Conservation (phyloP, 1,140 invertebrate species). For the Dryas iulia region DNA sequence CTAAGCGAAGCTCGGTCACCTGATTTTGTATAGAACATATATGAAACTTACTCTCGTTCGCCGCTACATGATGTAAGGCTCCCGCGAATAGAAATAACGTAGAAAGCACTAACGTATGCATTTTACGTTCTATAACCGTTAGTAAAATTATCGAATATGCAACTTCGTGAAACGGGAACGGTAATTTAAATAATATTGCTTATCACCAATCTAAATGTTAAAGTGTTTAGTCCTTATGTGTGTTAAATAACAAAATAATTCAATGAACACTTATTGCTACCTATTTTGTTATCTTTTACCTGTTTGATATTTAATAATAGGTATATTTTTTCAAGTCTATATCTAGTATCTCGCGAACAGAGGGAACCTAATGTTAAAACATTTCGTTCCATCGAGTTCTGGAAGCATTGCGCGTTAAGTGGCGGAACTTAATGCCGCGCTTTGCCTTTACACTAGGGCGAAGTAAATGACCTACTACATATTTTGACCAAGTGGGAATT, state of each 20-base stretch:
- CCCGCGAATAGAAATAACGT: not conserved
- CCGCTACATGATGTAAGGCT: not conserved
- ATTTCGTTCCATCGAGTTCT: too few relatives aligned
- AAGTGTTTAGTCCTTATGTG: not conserved
- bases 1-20: too few relatives aligned
- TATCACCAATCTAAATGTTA: not conserved
- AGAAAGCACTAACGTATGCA: conserved; percentile 8
- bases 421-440: too few relatives aligned
- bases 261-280: not conserved
- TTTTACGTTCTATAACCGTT: not conserved
- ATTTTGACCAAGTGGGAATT: too few relatives aligned
- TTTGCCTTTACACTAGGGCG: too few relatives aligned
- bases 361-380: too few relatives aligned
- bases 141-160: not conserved
- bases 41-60: conserved; percentile 18
- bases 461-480: too few relatives aligned
- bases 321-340: too few relatives aligned
- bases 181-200: not conserved
- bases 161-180: not conserved
- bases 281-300: too few relatives aligned
- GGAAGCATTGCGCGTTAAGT: too few relatives aligned
- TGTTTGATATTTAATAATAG: not conserved
- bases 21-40: not conserved
- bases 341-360: too few relatives aligned
- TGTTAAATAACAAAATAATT: not conserved